Percentiles rank a stretch among this genome's conserved stretches.
phyloP scores from a whole-genome alignment of 2,888 invertebrate genomes.

The Eilema sororculum region DNA sequence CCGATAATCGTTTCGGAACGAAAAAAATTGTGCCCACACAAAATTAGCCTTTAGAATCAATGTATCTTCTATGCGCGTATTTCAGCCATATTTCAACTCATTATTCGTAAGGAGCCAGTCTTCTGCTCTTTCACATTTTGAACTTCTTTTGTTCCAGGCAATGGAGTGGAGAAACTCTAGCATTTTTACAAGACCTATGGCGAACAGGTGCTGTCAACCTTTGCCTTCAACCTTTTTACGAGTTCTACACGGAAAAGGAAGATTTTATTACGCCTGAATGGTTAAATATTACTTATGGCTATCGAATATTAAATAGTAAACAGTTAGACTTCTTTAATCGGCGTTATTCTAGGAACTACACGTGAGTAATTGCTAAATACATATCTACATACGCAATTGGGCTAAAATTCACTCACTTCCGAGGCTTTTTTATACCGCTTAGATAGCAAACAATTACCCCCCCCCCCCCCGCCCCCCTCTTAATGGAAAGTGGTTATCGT shows the following conservation, averaged over 20 bases:
- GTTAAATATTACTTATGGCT: conserved; percentile 68
- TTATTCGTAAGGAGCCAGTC: no score
- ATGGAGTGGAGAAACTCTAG: conserved; percentile 89
- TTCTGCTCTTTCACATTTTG: no score
- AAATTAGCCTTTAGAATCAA: no score
- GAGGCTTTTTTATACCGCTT: not conserved
- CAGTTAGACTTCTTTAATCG: conserved; percentile 64
- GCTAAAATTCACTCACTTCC: not conserved
- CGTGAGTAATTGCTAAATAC: conserved; percentile 59
- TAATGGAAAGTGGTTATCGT: no score
- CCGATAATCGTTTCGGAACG: no score
- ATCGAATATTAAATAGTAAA: conserved; percentile 54
- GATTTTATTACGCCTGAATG: conserved; percentile 55
- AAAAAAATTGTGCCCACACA: no score
- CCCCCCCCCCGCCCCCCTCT: no score
- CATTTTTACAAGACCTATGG: conserved; percentile 88
- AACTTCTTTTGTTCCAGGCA: conserved; percentile 77
- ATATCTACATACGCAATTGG: not conserved
- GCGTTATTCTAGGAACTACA: conserved; percentile 59
- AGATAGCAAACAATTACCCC: no score
- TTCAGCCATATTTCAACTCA: no score
- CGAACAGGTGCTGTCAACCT: conserved; percentile 79
- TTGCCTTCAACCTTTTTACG: conserved; percentile 67
- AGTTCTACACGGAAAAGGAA: conserved; percentile 51
- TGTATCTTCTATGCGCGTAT: no score